A percentile compares a stretch with the other conserved stretches of the same genome.
phyloP scores from a whole-genome alignment of 2,797 vertebrate genomes.

The Helicolenus hilgendorfi region DNA sequence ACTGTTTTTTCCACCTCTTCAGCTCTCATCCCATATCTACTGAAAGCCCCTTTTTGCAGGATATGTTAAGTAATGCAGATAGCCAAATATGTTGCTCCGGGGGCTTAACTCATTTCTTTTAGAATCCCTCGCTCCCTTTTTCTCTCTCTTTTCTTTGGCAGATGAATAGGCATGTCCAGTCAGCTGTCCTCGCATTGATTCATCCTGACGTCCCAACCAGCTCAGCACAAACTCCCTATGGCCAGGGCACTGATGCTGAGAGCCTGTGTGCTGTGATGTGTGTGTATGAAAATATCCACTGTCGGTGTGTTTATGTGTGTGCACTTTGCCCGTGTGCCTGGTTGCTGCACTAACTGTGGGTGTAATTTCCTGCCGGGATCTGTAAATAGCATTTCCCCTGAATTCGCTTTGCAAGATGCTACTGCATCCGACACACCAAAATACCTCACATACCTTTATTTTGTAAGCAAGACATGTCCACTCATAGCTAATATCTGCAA shows the following conservation, averaged over 20 bases:
- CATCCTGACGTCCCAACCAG: slow-evolving; percentile 91
- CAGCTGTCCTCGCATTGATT: slow-evolving; percentile 92
- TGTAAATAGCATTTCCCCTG: slow-evolving; percentile 56
- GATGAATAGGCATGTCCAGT: slow-evolving; percentile 92
- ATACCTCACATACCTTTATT: background rate
- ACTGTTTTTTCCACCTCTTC: slow-evolving; percentile 46
- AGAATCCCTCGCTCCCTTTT: slow-evolving; percentile 81
- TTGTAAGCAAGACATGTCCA: background rate
- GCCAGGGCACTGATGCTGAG: slow-evolving; percentile 87
- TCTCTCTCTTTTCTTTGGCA: slow-evolving; percentile 90
- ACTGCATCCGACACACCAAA: background rate
- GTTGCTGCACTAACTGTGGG: slow-evolving; percentile 64
- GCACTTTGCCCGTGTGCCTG: slow-evolving; percentile 46
- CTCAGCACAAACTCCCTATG: slow-evolving; percentile 93
- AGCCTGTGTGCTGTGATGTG: slow-evolving; percentile 68
- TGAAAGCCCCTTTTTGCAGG: slow-evolving; percentile 54
- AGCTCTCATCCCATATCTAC: slow-evolving; percentile 48
- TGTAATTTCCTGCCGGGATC: slow-evolving; percentile 61
- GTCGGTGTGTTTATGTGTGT: slow-evolving; percentile 53
- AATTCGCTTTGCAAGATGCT: slow-evolving; percentile 22
- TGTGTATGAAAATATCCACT: slow-evolving; percentile 69
- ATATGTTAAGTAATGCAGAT: slow-evolving; percentile 75
- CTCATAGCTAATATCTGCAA: background rate
- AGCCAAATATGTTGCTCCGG: slow-evolving; percentile 87
- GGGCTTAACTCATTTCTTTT: slow-evolving; percentile 86